Evolutionary conservation across 2,888 invertebrate species (phyloP), one percentile per base, ranked within the genome.

Genomic region (Acleris cristana): DNA sequence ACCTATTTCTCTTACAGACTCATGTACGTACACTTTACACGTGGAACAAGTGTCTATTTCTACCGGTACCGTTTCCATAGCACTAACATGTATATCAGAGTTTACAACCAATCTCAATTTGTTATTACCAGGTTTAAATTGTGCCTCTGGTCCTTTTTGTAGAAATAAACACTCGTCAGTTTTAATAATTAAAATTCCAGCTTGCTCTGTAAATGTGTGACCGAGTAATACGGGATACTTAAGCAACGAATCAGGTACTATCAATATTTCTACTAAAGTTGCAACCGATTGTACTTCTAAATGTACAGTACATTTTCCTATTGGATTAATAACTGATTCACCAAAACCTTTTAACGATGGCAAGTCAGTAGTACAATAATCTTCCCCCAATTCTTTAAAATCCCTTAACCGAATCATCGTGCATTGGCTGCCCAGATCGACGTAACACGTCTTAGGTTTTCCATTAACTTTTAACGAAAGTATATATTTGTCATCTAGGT

Each of bases 401-500:
- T 21, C 21, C 1, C 21, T 21, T 21, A 21, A 21, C 21, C 21
- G 21, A 21, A 21, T 21, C 21, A 21, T 21, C 21, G 21, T 21
- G 21, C 21, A 21, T 21, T 21, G 21, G 21, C 21, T 21, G 21
- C 21, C 21, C 21, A 21, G 21, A 2, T 21, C 21, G 21, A 21
- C 21, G 21, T 21, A 21, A 2, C 21, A 21, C 21, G 21, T 21
- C 21, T 21, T 21, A 49, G 23, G 10, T 58, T 30, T 26, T 7
- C 34, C 40, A 48, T 73, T 69, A 0, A 73, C 49, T 23, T 48
- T 65, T 7, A 73, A 64, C 26, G 68, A 44, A 3, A 71, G 19
- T 5, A 70, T 45, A 52, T 71, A 71, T 56, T 71, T 71, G 7
- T 59, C 34, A n/a, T 63, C 68, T n/a, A 18, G n/a, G n/a, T n/a